Conservation (phyloP, 2,797 vertebrate genomes). For the Sternotherus odoratus region DNA sequence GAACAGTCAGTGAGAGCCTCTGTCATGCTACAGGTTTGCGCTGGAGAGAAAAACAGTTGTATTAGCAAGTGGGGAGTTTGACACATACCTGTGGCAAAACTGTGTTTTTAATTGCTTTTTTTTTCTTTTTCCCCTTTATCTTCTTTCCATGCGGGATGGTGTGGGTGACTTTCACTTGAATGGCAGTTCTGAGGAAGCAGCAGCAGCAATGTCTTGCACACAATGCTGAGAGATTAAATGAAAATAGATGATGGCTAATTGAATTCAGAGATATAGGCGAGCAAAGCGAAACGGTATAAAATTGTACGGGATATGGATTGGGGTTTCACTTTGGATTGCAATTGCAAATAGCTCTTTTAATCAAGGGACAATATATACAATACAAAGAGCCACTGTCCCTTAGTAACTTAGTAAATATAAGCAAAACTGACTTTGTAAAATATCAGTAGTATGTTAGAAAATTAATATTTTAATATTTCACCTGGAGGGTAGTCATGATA, state of each 20-base stretch:
- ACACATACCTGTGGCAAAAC: neutral
- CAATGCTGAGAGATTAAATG: constrained; percentile 22
- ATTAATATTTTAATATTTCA: neutral
- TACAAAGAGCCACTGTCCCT: neutral
- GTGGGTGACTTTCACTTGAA: neutral
- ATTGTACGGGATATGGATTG: neutral
- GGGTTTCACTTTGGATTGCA: neutral
- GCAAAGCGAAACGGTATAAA: constrained; percentile 24
- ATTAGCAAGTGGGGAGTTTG: neutral
- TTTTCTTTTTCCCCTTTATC: neutral
- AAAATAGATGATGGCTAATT: constrained; percentile 48
- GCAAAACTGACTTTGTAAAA: neutral
- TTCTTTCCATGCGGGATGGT: neutral
- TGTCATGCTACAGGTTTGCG: neutral
- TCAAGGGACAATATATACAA: neutral
- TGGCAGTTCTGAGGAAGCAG: accelerated
- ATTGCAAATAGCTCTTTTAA: neutral
- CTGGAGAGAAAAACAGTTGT: neutral
- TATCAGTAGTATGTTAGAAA: neutral
- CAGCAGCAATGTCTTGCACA: neutral
- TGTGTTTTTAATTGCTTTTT: neutral
- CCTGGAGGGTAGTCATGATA: accelerated
- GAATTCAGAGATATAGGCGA: constrained; percentile 41
- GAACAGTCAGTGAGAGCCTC: neutral
- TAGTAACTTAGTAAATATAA: neutral